These are phyloP conservation scores for Drosophila ezoana DNA, from an alignment of 2,888 invertebrate species.

Conservation along the genomic window DNA sequence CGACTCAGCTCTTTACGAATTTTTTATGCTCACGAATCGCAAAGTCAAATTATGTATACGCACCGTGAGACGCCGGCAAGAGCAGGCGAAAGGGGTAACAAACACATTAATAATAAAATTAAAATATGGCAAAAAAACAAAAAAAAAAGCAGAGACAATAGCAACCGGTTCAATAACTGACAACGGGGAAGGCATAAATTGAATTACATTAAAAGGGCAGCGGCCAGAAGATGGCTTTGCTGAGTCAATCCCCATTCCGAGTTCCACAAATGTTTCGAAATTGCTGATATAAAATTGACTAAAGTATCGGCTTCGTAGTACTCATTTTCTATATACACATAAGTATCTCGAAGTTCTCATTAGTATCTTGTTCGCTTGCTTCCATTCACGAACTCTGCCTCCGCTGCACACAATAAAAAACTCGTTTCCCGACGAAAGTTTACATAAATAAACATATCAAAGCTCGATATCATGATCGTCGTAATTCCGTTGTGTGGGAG, in stretches of 20 bases:
- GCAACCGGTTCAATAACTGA: slow-evolving; percentile 74
- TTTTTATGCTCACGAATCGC: slow-evolving; percentile 41
- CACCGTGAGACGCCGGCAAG: slow-evolving; percentile 26
- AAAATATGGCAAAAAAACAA: slow-evolving; percentile 31
- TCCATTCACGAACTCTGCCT: slow-evolving; percentile 45
- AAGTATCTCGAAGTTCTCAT: slow-evolving; percentile 42
- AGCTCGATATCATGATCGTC: slow-evolving; percentile 29
- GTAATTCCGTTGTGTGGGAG: slow-evolving; percentile 47
- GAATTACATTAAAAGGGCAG: slow-evolving; percentile 70
- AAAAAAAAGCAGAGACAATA: slow-evolving; percentile 37
- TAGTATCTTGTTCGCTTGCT: slow-evolving; percentile 37
- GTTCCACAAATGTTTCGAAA: slow-evolving; percentile 36
- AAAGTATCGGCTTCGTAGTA: slow-evolving; percentile 28
- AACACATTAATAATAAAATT: slow-evolving; percentile 38
- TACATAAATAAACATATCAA: slow-evolving; percentile 16
- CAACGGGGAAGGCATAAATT: slow-evolving; percentile 60
- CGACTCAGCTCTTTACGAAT: slow-evolving; percentile 40
- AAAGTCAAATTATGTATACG: slow-evolving; percentile 59
- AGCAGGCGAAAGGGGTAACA: slow-evolving; percentile 17
- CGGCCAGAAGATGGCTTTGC: slow-evolving; percentile 48
- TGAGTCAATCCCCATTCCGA: slow-evolving; percentile 35
- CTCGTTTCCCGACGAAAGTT: slow-evolving; percentile 43
- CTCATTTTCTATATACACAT: slow-evolving; percentile 11
- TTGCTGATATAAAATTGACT: slow-evolving; percentile 40
- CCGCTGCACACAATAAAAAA: slow-evolving; percentile 41